Percentiles rank a stretch among this genome's conserved stretches.
These are phyloP conservation scores for Hippocampus barbouri DNA, from an alignment of 2,113 vertebrate genomes.

Conservation along the genomic window DNA sequence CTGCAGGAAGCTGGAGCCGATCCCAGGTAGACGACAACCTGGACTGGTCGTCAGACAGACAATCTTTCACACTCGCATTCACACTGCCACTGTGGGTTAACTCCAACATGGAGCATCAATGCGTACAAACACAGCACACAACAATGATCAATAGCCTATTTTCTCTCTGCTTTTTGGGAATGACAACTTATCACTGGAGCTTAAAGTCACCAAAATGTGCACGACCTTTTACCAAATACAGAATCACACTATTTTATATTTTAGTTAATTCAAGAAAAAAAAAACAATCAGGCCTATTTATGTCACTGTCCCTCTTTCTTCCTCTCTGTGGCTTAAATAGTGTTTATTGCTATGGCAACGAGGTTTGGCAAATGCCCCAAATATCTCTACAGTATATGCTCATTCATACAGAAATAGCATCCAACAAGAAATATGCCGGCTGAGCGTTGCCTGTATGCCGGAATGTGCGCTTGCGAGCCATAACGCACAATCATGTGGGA, in stretches of 20 bases:
- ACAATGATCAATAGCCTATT: too few species aligned
- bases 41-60: too few species aligned
- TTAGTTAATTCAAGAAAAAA: not conserved
- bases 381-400: constrained; percentile 32
- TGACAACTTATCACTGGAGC: too few species aligned
- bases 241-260: not conserved
- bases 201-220: too few species aligned
- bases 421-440: constrained; percentile 19
- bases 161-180: too few species aligned
- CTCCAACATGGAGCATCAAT: too few species aligned
- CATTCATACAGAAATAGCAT: constrained; percentile 36
- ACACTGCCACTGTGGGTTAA: too few species aligned
- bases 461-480: constrained; percentile 2
- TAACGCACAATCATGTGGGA: not conserved
- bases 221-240: too few species aligned
- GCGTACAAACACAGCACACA: too few species aligned
- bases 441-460: not conserved
- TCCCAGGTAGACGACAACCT: too few species aligned
- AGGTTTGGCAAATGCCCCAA: constrained; percentile 43
- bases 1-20: too few species aligned
- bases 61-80: too few species aligned
- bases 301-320: not conserved
- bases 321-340: not conserved
- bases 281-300: not conserved
- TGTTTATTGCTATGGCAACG: constrained; percentile 60